Percentiles rank a stretch among this genome's conserved stretches.
These are phyloP conservation scores for Lampropteryx suffumata DNA, from an alignment of 2,888 invertebrate genomes.

Conservation along the genomic window DNA sequence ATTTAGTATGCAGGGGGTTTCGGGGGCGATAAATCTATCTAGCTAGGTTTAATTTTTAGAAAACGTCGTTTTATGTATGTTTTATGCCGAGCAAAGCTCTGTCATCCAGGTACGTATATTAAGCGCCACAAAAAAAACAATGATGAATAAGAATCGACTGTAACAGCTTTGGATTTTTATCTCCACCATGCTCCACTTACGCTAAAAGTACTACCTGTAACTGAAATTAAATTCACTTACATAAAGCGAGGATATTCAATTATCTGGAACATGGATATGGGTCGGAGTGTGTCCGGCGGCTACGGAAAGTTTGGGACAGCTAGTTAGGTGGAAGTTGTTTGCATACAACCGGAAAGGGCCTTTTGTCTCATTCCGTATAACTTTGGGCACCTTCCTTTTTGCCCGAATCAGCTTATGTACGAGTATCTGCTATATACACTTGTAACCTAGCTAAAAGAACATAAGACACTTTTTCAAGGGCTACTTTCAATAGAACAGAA, in stretches of 20 bases:
- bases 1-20: no score
- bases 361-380: constrained; percentile 31
- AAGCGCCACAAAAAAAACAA: no score
- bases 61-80: no score
- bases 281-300: constrained; percentile 38
- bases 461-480: no score
- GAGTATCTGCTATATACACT: not conserved
- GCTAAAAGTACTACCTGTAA: constrained; percentile 1
- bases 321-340: constrained; percentile 52
- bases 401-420: not conserved
- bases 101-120: no score
- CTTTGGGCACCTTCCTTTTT: constrained; percentile 22
- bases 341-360: constrained; percentile 49
- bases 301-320: constrained; percentile 36
- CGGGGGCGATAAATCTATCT: no score
- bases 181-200: not conserved
- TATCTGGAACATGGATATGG: constrained; percentile 52
- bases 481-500: no score
- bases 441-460: no score
- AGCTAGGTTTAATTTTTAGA: no score
- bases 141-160: no score
- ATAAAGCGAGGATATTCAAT: constrained; percentile 47
- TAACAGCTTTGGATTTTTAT: not conserved
- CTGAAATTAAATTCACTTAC: constrained; percentile 17
- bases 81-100: no score